Base-by-base conservation (phyloP, 2,797 vertebrate genomes). In the Gallirallus australis region DNA sequence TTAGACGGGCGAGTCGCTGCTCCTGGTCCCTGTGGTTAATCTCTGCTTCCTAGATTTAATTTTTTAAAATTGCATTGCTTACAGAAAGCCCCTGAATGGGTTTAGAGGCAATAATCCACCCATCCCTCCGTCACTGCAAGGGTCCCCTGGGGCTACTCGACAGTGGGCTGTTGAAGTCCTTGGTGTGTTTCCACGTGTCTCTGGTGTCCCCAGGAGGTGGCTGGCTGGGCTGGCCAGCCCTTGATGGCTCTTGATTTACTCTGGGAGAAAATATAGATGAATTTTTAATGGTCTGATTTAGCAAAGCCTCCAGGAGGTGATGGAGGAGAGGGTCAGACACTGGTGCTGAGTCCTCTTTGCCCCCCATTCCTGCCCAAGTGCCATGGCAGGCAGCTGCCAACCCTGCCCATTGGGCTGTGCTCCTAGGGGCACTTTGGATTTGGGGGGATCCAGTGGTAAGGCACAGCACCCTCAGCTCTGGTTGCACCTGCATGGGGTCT, bases 71-170 rank as follows among this genome's bases (percentile, higher is more conserved):
- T 71, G 59, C 76, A 33, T 93, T 88, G 91, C 94, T 95, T 72
- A 69, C 84, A 59, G 94, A 86, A 92, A 94, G 64, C 68, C 72
- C 69, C 57, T 81, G 59, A 60, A 78, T 80, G 52, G 35, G 42
- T 85, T 94, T 96, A 92, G 71, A 90, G 92, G 91, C 91, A 85
- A 50, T 92, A 93, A 96, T 87, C 87, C 63, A 57, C 45, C 73
- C 1, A 0, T 30, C 45, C 33, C 91, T 89, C 60, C 0, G 1
- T 40, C 89, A 52, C 76, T 35, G 53, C 39, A 37, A 83, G 39
- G 56, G 18, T 35, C 7, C 54, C 35, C 30, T 23, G 80, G 60
- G 45, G 50, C 64, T 85, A 14, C 42, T 33, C 78, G 59, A 73
- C 77, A n/a, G 57, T 9, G 54, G 35, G 64, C 52, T 73, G 39